Evolutionary conservation across 2,797 vertebrate species (phyloP).

Genomic region (Hyperoplus immaculatus): DNA sequence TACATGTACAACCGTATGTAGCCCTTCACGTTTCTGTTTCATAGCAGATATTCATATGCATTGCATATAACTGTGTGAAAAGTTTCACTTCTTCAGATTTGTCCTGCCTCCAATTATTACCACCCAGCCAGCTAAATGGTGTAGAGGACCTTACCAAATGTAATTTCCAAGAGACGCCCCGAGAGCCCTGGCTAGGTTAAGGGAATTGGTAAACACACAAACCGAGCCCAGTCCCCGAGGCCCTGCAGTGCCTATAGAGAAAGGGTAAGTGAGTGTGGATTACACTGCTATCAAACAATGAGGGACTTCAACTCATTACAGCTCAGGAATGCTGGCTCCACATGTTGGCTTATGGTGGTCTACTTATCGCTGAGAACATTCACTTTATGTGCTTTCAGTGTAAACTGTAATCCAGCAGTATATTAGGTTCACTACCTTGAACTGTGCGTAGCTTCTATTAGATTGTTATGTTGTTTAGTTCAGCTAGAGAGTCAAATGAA

Average conservation of each 20-base stretch:
- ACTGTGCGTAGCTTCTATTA: constrained; percentile 27
- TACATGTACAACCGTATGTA: background rate
- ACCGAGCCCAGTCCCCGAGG: constrained; percentile 66
- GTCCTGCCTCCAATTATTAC: constrained; percentile 59
- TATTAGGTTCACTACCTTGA: constrained; percentile 45
- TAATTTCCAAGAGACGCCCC: constrained; percentile 73
- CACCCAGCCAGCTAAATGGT: constrained; percentile 63
- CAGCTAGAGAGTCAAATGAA: constrained; percentile 29
- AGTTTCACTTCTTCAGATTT: constrained; percentile 39
- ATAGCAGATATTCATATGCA: background rate
- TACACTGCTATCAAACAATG: constrained; percentile 75
- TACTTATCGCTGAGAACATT: constrained; percentile 71
- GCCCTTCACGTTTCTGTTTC: background rate
- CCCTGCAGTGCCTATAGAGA: constrained; percentile 64
- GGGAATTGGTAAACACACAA: constrained; percentile 79
- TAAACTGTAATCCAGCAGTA: constrained; percentile 51
- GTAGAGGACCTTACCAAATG: constrained; percentile 66
- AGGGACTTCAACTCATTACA: constrained; percentile 76
- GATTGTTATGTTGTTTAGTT: constrained; percentile 42
- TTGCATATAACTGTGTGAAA: background rate
- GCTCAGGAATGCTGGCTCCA: constrained; percentile 50
- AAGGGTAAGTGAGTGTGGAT: constrained; percentile 79
- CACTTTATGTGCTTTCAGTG: constrained; percentile 40
- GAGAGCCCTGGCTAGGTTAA: constrained; percentile 60
- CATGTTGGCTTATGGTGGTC: constrained; percentile 58